Evolutionary conservation across 2,888 invertebrate genomes (phyloP).

Genomic region (Ochropleura plecta): DNA sequence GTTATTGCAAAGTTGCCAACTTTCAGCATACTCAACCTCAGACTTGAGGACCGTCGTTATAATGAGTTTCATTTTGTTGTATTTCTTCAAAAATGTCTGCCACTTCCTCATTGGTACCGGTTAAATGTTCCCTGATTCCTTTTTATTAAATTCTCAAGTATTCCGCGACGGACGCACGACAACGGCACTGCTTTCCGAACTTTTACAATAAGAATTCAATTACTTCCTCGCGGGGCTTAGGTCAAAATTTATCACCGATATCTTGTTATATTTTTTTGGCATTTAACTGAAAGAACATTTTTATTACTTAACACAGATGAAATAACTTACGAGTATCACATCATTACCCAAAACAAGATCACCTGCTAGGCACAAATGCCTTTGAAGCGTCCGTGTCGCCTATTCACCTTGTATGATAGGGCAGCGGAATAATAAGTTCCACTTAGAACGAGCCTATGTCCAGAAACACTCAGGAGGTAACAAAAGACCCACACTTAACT

Average conservation of each 20-base stretch:
- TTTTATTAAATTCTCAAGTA: slow-evolving; percentile 35
- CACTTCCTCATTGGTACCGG: background rate
- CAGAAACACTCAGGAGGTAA: background rate
- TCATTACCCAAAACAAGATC: background rate
- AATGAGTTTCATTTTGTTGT: slow-evolving; percentile 19
- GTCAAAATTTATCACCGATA: background rate
- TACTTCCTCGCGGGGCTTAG: background rate
- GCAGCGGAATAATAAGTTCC: background rate
- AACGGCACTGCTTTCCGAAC: slow-evolving; percentile 1
- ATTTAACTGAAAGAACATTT: background rate
- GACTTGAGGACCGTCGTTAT: slow-evolving; percentile 8
- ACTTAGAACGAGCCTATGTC: background rate
- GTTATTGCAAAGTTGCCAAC: background rate
- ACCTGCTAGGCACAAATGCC: background rate
- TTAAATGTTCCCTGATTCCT: slow-evolving; percentile 20
- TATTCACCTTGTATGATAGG: background rate
- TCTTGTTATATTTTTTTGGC: background rate
- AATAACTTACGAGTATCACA: background rate
- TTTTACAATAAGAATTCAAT: slow-evolving; percentile 36
- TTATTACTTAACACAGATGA: background rate
- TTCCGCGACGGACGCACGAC: background rate
- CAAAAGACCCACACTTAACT: background rate
- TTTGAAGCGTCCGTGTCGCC: background rate
- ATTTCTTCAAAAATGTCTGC: background rate
- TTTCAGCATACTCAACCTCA: background rate